Base-by-base conservation (phyloP, 2,113 vertebrate genomes). In the Zeus faber region DNA sequence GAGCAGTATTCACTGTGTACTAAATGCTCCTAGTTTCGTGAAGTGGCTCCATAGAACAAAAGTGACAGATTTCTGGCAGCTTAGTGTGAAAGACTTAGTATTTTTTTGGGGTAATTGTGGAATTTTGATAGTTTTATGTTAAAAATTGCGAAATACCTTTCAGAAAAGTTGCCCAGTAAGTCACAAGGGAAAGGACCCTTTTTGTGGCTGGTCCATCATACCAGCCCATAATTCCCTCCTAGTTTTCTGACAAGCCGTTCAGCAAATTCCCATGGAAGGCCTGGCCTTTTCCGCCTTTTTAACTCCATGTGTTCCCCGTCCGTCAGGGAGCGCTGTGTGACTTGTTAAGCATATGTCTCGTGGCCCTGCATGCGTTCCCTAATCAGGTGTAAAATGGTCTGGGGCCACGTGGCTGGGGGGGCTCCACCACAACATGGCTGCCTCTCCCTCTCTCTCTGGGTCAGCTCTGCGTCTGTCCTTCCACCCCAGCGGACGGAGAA, bases 381-480 rank as follows among this genome's bases (percentile, higher is more conserved):
- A 89, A 88, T 88, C 86, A 88, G 76, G 84, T 86, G 85, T 85
- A 83, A 89, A 88, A 88, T 37, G 66, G 76, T 76, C 72, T 37
- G 53, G 9, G 55, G 66, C 66, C 76, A 60, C 64, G 66, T 65
- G 4, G 82, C 81, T 70, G 43, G 49, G 73, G 85, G 68, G 46
- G 6, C 48, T 40, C 41, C n/a, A n/a, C 31, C 37, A 52, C 41
- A 16, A 43, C 5, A 26, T 45, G 46, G 65, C 62, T 25, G 46
- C 72, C 21, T 53, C 63, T 46, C 39, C 55, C 58, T 41, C 43
- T 11, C 33, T 49, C 65, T 65, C 31, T 11, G 31, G 31, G 31
- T 11, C 31, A 2, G 8, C 13, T 10, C 31, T 33, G 49, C 65
- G 52, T 79, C 77, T 66, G 84, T 81, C 75, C 65, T 87, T 85